Evolutionary conservation across 2,113 vertebrate species (phyloP).

Genomic region (Irena cyanogastra): DNA sequence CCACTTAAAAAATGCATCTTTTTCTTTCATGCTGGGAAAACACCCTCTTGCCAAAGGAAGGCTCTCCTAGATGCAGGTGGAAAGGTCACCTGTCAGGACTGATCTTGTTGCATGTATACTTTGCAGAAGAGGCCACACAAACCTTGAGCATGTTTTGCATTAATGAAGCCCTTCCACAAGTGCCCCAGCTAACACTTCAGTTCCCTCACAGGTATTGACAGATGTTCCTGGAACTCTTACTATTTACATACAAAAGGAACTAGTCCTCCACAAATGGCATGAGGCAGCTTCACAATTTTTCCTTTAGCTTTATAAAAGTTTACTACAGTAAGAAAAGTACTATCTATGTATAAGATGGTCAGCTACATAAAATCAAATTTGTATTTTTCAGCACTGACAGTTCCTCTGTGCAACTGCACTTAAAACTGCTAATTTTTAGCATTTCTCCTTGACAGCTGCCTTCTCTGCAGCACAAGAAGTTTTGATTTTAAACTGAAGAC

Average conservation of each 20-base stretch:
- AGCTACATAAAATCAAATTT: not conserved
- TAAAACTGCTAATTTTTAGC: not conserved
- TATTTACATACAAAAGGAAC: not conserved
- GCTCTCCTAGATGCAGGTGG: not conserved
- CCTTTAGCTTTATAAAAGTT: not conserved
- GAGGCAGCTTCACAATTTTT: not conserved
- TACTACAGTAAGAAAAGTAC: not conserved
- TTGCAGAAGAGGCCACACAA: not conserved
- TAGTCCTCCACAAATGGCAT: not conserved
- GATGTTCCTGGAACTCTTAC: not conserved
- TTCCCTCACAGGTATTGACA: not conserved
- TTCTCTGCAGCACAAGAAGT: not conserved
- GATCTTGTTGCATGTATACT: fast-evolving
- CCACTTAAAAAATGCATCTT: fast-evolving
- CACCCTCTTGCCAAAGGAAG: not conserved
- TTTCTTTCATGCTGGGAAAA: not conserved
- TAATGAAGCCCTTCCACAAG: not conserved
- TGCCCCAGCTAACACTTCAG: not conserved
- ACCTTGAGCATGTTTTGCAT: not conserved
- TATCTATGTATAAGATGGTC: not conserved
- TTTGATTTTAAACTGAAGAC: not conserved
- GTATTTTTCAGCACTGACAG: not conserved
- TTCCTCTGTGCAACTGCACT: not conserved
- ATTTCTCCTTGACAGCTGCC: not conserved
- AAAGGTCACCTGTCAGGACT: fast-evolving